Evolutionary conservation across 2,113 vertebrate species (phyloP).

Genomic region (Furnarius figulus): DNA sequence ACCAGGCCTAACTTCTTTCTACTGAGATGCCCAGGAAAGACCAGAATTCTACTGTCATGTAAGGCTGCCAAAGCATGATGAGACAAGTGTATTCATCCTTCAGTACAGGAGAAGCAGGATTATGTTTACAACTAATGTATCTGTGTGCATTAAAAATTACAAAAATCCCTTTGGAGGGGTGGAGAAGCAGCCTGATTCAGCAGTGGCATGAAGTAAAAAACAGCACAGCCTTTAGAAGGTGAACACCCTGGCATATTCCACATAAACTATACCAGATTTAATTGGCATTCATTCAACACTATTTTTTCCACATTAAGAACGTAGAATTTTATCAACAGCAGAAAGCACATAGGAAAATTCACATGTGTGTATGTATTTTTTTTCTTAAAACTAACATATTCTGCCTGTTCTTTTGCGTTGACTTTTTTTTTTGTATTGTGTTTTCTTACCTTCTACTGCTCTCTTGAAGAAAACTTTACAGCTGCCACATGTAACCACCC

Average conservation of each 20-base stretch:
- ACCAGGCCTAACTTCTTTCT: background rate
- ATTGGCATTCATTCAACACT: background rate
- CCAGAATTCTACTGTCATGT: background rate
- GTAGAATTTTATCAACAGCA: background rate
- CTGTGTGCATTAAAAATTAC: background rate
- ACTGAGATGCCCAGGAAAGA: background rate
- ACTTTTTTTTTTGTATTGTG: background rate
- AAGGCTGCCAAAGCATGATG: background rate
- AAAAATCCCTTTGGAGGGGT: background rate
- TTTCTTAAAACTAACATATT: fast-evolving
- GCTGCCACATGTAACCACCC: slow-evolving; percentile 97
- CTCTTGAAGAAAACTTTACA: slow-evolving; percentile 99
- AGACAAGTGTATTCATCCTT: background rate
- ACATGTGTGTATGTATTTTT: fast-evolving
- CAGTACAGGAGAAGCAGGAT: background rate
- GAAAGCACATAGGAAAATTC: background rate
- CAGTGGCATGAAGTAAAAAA: background rate
- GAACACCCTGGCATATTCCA: background rate
- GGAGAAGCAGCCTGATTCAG: background rate
- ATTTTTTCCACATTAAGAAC: background rate
- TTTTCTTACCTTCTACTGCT: slow-evolving; percentile 94
- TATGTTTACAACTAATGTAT: background rate
- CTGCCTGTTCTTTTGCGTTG: background rate
- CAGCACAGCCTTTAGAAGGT: background rate
- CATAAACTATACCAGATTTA: background rate